Percentiles rank a stretch among this genome's conserved stretches.
Evolutionary conservation across 2,113 vertebrate genomes (phyloP).

Genomic region (Ophthalmolycus amberensis): DNA sequence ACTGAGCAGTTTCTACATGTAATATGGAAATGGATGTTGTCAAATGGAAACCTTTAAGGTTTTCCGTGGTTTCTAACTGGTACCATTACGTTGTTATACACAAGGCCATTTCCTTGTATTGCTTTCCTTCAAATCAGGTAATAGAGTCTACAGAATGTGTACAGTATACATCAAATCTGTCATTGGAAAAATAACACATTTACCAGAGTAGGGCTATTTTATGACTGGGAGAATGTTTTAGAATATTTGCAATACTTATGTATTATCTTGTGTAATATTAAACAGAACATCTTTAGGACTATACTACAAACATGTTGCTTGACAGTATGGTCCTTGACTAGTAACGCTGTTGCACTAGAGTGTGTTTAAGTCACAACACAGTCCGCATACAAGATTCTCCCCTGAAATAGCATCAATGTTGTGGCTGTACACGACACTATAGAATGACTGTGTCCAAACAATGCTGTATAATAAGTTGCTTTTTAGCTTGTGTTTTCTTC

Average conservation of each 20-base stretch:
- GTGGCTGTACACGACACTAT: background rate
- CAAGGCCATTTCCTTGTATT: conserved; percentile 5
- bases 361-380: background rate
- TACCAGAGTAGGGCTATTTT: background rate
- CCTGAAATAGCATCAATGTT: background rate
- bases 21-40: conserved; percentile 29
- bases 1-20: conserved; percentile 23
- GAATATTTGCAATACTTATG: conserved; percentile 9
- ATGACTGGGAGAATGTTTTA: conserved; percentile 11
- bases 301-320: background rate
- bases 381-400: background rate
- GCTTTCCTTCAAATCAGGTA: background rate
- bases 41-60: conserved; percentile 7
- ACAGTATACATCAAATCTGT: background rate
- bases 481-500: background rate
- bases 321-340: background rate
- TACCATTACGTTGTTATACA: background rate
- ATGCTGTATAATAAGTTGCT: background rate
- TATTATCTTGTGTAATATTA: conserved; percentile 8
- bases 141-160: background rate
- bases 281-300: conserved; percentile 4
- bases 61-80: conserved; percentile 6
- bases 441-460: background rate
- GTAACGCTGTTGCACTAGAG: background rate
- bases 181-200: conserved; percentile 10